phyloP scores from a whole-genome alignment of 64 coral and sea anemone species.

The Hydrozoanthus tunicans region DNA sequence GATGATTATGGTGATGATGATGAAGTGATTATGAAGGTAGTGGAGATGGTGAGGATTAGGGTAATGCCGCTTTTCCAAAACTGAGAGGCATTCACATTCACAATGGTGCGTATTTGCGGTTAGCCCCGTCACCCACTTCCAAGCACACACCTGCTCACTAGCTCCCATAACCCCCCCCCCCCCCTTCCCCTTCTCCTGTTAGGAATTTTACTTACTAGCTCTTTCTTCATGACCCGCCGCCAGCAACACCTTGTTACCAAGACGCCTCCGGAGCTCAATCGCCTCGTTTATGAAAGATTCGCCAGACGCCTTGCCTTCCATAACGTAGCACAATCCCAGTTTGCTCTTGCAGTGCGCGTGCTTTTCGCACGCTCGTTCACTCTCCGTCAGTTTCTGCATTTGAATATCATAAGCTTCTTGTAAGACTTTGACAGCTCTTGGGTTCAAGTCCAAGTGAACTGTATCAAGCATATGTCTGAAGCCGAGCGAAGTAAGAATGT shows the following conservation, averaged over 20 bases:
- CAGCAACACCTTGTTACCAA: constrained; percentile 2
- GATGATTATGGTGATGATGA: too few species aligned
- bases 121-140: too few species aligned
- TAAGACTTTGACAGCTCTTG: background rate
- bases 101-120: too few species aligned
- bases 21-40: too few species aligned
- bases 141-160: too few species aligned
- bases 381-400: background rate
- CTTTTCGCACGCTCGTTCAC: constrained; percentile 2
- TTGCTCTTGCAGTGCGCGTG: constrained; percentile 47
- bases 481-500: constrained; percentile 30
- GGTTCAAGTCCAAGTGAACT: constrained; percentile 3
- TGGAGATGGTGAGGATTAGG: too few species aligned
- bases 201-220: constrained; percentile 22
- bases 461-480: constrained; percentile 49
- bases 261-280: constrained; percentile 15
- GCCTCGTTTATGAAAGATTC: constrained; percentile 25
- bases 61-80: too few species aligned
- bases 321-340: constrained; percentile 32
- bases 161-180: too few species aligned
- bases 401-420: constrained; percentile 15
- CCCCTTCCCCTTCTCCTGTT: background rate
- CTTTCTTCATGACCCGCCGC: constrained; percentile 29
- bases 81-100: too few species aligned
- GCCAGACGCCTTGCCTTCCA: background rate